These are phyloP conservation scores for Eupithecia inturbata DNA, from an alignment of 2,888 invertebrate species.

Conservation along the genomic window DNA sequence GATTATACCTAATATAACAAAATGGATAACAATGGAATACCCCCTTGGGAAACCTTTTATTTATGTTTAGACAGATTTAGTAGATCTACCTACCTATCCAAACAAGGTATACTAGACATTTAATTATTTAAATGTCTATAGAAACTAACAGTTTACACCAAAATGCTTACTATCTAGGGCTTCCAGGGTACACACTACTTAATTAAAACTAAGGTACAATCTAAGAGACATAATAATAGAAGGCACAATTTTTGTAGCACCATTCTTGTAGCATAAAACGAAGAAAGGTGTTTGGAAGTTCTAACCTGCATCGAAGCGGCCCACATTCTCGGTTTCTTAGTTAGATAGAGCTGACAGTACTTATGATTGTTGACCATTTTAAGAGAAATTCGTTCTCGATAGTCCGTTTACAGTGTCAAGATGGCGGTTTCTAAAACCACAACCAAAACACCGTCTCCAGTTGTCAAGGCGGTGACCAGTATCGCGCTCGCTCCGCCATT, in stretches of 20 bases:
- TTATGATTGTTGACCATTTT: background rate
- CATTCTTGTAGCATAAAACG: background rate
- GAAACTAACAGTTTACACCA: too few species aligned
- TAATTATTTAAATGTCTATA: too few species aligned
- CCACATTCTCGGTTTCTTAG: background rate
- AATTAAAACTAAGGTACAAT: too few species aligned
- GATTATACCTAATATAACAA: background rate
- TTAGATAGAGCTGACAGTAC: background rate
- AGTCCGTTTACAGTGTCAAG: background rate
- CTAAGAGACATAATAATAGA: too few species aligned
- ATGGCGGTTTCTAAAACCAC: too few species aligned
- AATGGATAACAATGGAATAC: constrained; percentile 1
- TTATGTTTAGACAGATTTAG: background rate
- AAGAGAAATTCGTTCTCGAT: background rate
- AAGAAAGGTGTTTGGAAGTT: background rate
- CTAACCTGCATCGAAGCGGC: too few species aligned
- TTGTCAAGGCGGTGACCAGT: background rate
- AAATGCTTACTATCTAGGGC: too few species aligned
- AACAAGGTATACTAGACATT: too few species aligned
- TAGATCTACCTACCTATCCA: background rate
- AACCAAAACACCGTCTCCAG: background rate
- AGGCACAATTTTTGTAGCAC: background rate
- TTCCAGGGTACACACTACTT: too few species aligned
- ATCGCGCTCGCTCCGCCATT: background rate
- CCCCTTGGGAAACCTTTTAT: background rate